Conservation (phyloP, 2,888 invertebrate genomes). For the Acrocyrtus sp. region DNA sequence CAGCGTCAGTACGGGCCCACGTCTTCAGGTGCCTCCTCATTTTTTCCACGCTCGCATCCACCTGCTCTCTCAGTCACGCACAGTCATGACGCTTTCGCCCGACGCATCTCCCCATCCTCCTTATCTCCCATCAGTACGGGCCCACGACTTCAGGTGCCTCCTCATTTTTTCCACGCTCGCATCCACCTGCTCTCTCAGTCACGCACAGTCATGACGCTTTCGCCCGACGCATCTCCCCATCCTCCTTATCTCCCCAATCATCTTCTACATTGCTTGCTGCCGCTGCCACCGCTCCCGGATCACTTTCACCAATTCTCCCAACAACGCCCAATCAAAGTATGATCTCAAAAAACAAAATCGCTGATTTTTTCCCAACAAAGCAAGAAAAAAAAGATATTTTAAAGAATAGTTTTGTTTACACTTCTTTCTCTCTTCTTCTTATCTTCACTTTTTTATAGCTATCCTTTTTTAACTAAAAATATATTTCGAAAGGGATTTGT, state of each 20-base stretch:
- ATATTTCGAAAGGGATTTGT: background rate
- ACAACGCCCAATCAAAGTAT: conserved; percentile 56
- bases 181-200: conserved; percentile 60
- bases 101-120: conserved; percentile 72
- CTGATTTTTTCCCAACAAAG: background rate
- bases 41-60: conserved; percentile 58
- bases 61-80: conserved; percentile 63
- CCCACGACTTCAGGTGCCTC: conserved; percentile 58
- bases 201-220: conserved; percentile 71
- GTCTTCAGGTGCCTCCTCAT: conserved; percentile 57
- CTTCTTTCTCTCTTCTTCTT: conserved; percentile 24
- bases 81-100: conserved; percentile 73
- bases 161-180: conserved; percentile 55
- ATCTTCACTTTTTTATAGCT: conserved; percentile 4
- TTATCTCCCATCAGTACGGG: conserved; percentile 68
- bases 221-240: conserved; percentile 72
- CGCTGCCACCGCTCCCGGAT: conserved; percentile 57
- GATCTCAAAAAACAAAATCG: conserved; percentile 36
- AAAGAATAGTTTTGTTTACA: conserved; percentile 1
- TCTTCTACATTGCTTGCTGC: conserved; percentile 65
- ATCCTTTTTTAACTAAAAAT: conserved; percentile 5
- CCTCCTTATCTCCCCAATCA: conserved; percentile 69
- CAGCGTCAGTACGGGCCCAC: conserved; percentile 71
- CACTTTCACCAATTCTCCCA: conserved; percentile 58
- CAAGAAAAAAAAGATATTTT: background rate